Base-by-base conservation (phyloP, 2,888 invertebrate genomes). In the Gari tellinella region DNA sequence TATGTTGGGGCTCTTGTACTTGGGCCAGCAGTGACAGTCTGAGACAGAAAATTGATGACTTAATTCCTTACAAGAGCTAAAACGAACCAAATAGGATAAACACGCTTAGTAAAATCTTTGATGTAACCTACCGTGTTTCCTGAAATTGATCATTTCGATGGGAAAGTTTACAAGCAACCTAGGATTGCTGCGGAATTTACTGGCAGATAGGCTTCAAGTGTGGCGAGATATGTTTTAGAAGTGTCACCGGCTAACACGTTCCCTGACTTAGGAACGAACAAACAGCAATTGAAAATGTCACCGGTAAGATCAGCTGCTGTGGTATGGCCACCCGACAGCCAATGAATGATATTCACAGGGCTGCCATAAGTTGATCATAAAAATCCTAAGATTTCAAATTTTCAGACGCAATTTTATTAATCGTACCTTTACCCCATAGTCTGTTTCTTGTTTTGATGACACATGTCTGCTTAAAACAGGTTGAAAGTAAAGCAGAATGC, bases 271-370 rank as follows among this genome's bases (percentile, higher is more conserved):
- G 46, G 51, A 48, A 64, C 57, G 72, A 61, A 65, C 68, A 72
- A 76, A 76, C 76, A 76, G 64, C 72, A 60, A 72, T 76, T 72
- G 72, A 76, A 66, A 65, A 76, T 56, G 74, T 74, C 74, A 74
- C 31, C 31, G 10, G 31, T 7, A 31, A 31, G 31, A 31, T 31
- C 31, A 31, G 31, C 31, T 31, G 31, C 31, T 31, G 31, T 31
- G 31, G 31, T 31, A 31, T 31, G 10, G 31, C 10, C 31, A 31
- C 10, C 31, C 5, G 31, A 31, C 31, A 31, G 31, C 31, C 31
- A 31, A 31, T 31, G 31, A 31, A 10, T 31, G 31, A 31, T 31
- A 31, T n/a, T n/a, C n/a, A n/a, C n/a, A n/a, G n/a, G n/a, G n/a
- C n/a, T n/a, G n/a, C n/a, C n/a, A n/a, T n/a, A n/a, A n/a, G n/a